Percentiles rank a stretch among this genome's conserved stretches.
Evolutionary conservation across 2,113 vertebrate species (phyloP).

Genomic region (Axis porcinus): DNA sequence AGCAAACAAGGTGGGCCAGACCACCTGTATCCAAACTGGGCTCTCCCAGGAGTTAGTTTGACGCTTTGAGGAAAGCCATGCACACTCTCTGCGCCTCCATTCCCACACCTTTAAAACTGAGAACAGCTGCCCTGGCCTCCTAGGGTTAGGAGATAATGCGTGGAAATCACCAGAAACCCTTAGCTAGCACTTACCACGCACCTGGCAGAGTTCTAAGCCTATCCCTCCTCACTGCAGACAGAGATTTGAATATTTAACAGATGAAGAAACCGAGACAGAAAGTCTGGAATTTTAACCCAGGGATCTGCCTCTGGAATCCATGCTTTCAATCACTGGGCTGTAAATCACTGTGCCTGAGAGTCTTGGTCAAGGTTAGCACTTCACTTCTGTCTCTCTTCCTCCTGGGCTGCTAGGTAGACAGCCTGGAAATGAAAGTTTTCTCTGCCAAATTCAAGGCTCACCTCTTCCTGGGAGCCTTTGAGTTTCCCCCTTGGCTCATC

Average conservation of each 20-base stretch:
- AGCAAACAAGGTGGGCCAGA: accelerated
- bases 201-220: not conserved
- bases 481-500: not conserved
- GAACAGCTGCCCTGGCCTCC: not conserved
- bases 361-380: not conserved
- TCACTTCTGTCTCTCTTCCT: not conserved
- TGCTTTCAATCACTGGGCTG: not conserved
- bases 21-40: not conserved
- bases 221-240: not conserved
- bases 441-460: not conserved
- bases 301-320: not conserved
- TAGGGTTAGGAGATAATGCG: not conserved
- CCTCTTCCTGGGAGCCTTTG: not conserved
- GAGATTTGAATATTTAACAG: not conserved
- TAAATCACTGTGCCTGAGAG: not conserved
- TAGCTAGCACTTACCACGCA: not conserved
- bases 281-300: not conserved
- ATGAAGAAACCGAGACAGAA: not conserved
- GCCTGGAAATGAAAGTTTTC: not conserved
- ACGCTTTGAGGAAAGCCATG: not conserved
- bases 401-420: not conserved
- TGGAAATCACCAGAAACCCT: not conserved
- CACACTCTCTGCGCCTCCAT: not conserved
- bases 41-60: not conserved
- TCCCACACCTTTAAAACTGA: not conserved